phyloP scores from a whole-genome alignment of 2,888 invertebrate species.

The Tigriopus californicus region DNA sequence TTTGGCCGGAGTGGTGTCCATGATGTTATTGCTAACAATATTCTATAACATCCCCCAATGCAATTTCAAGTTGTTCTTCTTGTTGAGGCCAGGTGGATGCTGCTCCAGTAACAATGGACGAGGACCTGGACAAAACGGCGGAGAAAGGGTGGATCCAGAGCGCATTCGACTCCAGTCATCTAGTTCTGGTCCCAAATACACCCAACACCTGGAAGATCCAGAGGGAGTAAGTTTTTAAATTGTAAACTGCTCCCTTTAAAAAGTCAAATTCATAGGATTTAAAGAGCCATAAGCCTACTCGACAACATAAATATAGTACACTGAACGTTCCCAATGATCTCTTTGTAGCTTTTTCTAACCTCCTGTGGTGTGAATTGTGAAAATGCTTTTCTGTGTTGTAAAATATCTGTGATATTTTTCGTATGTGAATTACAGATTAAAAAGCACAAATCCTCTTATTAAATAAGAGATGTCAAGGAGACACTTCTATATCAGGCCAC shows the following conservation, averaged over 20 bases:
- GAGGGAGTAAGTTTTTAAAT: not conserved
- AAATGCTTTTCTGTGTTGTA: too few relatives aligned
- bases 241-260: too few relatives aligned
- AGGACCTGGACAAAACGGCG: constrained; percentile 43
- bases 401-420: too few relatives aligned
- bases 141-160: constrained; percentile 22
- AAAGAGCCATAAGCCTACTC: too few relatives aligned
- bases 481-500: not conserved
- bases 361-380: too few relatives aligned
- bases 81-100: constrained; percentile 36
- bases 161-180: constrained; percentile 17
- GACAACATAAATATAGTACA: too few relatives aligned
- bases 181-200: constrained; percentile 29
- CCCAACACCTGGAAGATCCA: constrained; percentile 32
- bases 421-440: too few relatives aligned
- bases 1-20: constrained; percentile 55
- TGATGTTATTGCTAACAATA: constrained; percentile 63
- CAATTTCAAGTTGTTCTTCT: constrained; percentile 58
- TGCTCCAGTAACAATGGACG: constrained; percentile 19
- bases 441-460: not conserved
- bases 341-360: too few relatives aligned
- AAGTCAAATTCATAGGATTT: too few relatives aligned
- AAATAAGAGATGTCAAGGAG: not conserved
- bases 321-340: too few relatives aligned
- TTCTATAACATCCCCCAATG: constrained; percentile 77